phyloP scores from a whole-genome alignment of 2,797 vertebrate species.

The Lutjanus campechanus region DNA sequence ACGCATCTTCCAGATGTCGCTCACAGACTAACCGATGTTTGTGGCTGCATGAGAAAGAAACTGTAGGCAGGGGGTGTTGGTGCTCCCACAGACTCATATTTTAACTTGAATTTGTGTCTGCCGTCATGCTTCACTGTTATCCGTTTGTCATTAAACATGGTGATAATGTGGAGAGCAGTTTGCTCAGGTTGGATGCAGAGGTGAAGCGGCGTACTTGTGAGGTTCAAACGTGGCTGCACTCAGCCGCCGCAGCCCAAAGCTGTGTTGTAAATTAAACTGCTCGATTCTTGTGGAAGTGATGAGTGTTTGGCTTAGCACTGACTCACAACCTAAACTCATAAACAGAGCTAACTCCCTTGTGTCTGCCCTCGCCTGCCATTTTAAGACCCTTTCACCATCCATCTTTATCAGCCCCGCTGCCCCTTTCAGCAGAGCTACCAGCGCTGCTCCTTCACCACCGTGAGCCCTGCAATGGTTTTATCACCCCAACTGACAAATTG shows the following conservation, averaged over 20 bases:
- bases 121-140: conserved; percentile 62
- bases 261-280: conserved; percentile 67
- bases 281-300: conserved; percentile 54
- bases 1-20: conserved; percentile 86
- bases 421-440: conserved; percentile 63
- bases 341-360: conserved; percentile 71
- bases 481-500: conserved; percentile 89
- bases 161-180: conserved; percentile 70
- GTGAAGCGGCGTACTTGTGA: conserved; percentile 25
- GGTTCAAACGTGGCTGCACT: conserved; percentile 35
- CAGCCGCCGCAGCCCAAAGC: conserved; percentile 6
- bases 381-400: conserved; percentile 80
- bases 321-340: conserved; percentile 80
- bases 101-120: conserved; percentile 63
- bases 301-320: conserved; percentile 78
- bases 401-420: conserved; percentile 81
- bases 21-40: conserved; percentile 63
- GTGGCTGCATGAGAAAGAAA: conserved; percentile 48
- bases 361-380: conserved; percentile 80
- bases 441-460: conserved; percentile 68
- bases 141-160: conserved; percentile 68
- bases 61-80: conserved; percentile 51
- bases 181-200: conserved; percentile 41
- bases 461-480: conserved; percentile 79
- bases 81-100: conserved; percentile 69